phyloP scores from a whole-genome alignment of 1,140 invertebrate genomes.

The Cherax destructor region DNA sequence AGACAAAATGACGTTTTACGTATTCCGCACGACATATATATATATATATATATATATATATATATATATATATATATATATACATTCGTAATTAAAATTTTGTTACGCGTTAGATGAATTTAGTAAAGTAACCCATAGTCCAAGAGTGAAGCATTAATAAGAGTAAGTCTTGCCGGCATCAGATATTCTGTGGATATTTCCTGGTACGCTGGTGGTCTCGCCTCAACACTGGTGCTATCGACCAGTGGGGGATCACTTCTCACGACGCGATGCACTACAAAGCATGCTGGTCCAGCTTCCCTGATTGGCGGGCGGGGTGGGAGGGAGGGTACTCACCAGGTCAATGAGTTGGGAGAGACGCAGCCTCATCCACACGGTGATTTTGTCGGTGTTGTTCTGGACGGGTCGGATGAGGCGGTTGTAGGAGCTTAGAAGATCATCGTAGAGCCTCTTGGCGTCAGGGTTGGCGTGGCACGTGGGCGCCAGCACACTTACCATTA shows the following conservation, averaged over 20 bases:
- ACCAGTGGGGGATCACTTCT: constrained; percentile 28
- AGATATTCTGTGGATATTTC: not conserved
- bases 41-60: too few relatives aligned
- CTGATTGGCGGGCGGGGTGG: not conserved
- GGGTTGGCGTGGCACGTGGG: constrained; percentile 80
- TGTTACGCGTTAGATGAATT: too few relatives aligned
- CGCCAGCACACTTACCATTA: constrained; percentile 52
- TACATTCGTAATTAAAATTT: too few relatives aligned
- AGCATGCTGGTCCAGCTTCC: not conserved
- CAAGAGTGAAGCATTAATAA: not conserved
- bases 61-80: too few relatives aligned
- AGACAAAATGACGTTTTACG: too few relatives aligned
- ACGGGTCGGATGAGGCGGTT: constrained; percentile 85
- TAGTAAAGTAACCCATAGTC: not conserved
- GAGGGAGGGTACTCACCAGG: constrained; percentile 74
- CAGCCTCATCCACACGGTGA: constrained; percentile 79
- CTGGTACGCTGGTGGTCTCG: not conserved
- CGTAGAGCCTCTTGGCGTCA: constrained; percentile 93
- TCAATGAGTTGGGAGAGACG: constrained; percentile 80
- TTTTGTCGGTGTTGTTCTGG: constrained; percentile 77
- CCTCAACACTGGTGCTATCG: constrained; percentile 8
- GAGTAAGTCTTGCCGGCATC: too few relatives aligned
- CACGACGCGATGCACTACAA: not conserved
- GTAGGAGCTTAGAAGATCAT: constrained; percentile 96
- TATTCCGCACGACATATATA: too few relatives aligned